These are phyloP conservation scores for Spinus olivaceus DNA, from an alignment of 2,797 vertebrate species.

Conservation along the genomic window DNA sequence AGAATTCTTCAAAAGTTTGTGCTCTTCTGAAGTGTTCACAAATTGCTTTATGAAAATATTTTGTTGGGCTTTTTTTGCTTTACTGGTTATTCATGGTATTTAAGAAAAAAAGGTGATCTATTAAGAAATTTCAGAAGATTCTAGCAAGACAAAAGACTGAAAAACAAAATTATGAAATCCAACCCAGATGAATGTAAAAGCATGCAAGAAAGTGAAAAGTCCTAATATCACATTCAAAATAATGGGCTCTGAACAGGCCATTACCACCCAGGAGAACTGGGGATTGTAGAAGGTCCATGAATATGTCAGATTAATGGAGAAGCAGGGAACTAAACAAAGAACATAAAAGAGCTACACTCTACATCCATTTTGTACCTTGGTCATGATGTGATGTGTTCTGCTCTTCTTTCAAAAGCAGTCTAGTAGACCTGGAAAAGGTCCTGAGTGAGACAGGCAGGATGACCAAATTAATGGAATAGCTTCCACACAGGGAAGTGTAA, in stretches of 20 bases:
- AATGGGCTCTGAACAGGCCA: background rate
- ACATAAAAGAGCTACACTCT: background rate
- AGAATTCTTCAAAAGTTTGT: background rate
- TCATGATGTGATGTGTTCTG: background rate
- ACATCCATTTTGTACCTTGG: background rate
- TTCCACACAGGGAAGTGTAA: background rate
- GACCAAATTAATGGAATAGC: background rate
- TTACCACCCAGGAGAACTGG: background rate
- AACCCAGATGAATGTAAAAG: background rate
- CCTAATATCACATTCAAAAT: background rate
- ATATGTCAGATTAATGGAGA: background rate
- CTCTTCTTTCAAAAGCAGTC: background rate
- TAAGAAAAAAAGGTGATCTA: background rate
- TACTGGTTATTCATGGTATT: background rate
- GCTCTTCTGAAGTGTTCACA: background rate
- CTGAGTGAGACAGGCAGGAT: background rate
- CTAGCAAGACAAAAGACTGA: background rate
- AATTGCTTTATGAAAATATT: background rate
- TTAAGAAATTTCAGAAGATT: background rate
- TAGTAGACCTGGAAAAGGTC: background rate
- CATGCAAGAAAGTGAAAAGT: background rate
- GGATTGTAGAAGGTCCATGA: background rate
- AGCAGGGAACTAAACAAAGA: background rate
- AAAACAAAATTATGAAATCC: background rate
- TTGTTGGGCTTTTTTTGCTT: background rate